A percentile compares a stretch with the other conserved stretches of the same genome.
phyloP scores from a whole-genome alignment of 2,888 invertebrate genomes.

The Asteroscopus sphinx region DNA sequence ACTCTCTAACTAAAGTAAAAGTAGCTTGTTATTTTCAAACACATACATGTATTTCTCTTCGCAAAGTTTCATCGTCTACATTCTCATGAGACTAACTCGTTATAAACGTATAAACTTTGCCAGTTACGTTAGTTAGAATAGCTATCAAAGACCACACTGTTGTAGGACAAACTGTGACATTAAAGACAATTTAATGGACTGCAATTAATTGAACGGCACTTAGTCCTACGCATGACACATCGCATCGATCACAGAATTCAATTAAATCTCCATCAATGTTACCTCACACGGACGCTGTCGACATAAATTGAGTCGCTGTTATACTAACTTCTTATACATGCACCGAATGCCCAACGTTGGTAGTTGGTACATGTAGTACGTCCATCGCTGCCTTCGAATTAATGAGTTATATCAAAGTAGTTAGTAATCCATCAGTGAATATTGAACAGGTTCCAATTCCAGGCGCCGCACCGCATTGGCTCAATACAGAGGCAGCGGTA shows the following conservation, averaged over 20 bases:
- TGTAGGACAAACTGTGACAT: constrained; percentile 21
- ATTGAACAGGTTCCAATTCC: constrained; percentile 32
- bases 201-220: constrained; percentile 40
- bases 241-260: constrained; percentile 57
- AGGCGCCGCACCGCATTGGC: constrained; percentile 30
- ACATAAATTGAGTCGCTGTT: constrained; percentile 64
- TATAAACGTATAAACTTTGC: constrained; percentile 21
- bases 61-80: constrained; percentile 31
- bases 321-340: constrained; percentile 41
- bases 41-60: constrained; percentile 13
- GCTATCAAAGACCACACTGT: constrained; percentile 29
- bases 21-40: constrained; percentile 31
- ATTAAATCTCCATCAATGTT: constrained; percentile 67
- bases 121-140: constrained; percentile 16
- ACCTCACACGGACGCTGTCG: constrained; percentile 66
- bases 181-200: constrained; percentile 41
- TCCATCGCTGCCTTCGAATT: constrained; percentile 40
- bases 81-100: constrained; percentile 35
- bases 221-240: constrained; percentile 40
- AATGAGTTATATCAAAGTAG: constrained; percentile 30
- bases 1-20: constrained; percentile 20
- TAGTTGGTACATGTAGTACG: constrained; percentile 71
- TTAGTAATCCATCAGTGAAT: constrained; percentile 37
- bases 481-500: constrained; percentile 43
- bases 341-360: constrained; percentile 57